phyloP scores from a whole-genome alignment of 2,888 invertebrate species.

The Aporophyla nigra region DNA sequence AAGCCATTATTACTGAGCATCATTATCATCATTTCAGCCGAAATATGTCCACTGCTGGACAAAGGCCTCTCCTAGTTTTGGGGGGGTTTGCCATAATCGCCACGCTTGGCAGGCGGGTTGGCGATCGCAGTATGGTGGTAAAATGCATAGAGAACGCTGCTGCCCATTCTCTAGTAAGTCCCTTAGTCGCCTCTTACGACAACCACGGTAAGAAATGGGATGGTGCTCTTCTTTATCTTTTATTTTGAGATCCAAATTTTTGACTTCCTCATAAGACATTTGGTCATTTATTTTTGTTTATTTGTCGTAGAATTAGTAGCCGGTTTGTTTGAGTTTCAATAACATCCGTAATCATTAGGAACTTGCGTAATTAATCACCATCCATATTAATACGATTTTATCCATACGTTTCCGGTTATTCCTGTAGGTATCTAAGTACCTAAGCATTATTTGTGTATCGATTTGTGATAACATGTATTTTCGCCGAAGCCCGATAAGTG shows the following conservation, averaged over 20 bases:
- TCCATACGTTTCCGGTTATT: slow-evolving; percentile 9
- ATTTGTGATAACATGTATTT: slow-evolving; percentile 43
- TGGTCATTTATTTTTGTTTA: slow-evolving; percentile 1
- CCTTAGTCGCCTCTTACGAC: too few species aligned
- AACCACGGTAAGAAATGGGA: too few species aligned
- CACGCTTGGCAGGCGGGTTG: too few species aligned
- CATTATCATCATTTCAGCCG: too few species aligned
- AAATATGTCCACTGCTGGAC: too few species aligned
- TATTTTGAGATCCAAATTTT: background rate
- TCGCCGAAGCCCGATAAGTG: slow-evolving; percentile 47
- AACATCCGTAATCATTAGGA: slow-evolving; percentile 22
- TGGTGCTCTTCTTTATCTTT: too few species aligned
- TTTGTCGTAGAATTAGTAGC: background rate
- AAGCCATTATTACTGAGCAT: too few species aligned
- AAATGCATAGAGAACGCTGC: too few species aligned
- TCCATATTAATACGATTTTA: background rate
- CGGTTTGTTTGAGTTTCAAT: slow-evolving; percentile 10
- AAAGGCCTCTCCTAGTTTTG: too few species aligned
- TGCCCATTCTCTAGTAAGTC: too few species aligned
- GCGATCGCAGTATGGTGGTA: too few species aligned
- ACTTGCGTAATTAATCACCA: slow-evolving; percentile 19
- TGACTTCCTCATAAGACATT: background rate
- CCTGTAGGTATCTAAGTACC: background rate
- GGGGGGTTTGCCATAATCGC: too few species aligned
- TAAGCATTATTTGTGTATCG: slow-evolving; percentile 25